A percentile compares a stretch with the other conserved stretches of the same genome.
Evolutionary conservation across 2,888 invertebrate genomes (phyloP).

Genomic region (Drosophila falleni): DNA sequence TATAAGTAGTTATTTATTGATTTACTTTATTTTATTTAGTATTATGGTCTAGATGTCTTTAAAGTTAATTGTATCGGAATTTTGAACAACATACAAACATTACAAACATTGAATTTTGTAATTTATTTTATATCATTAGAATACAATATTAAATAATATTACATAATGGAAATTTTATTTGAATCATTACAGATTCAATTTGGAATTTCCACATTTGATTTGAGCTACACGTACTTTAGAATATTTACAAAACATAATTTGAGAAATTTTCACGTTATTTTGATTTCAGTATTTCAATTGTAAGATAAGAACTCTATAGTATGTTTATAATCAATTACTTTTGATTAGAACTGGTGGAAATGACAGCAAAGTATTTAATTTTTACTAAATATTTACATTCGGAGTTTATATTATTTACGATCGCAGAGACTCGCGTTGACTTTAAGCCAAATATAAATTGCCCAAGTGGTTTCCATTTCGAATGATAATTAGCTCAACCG

Average conservation of each 20-base stretch:
- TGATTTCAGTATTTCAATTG: conserved; percentile 38
- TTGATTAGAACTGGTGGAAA: conserved; percentile 60
- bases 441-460: conserved; percentile 62
- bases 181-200: conserved; percentile 67
- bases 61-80: conserved; percentile 44
- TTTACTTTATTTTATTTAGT: conserved; percentile 60
- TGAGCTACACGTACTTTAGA: conserved; percentile 47
- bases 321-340: conserved; percentile 36
- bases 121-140: conserved; percentile 53
- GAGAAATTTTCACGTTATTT: conserved; percentile 23
- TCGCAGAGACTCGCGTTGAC: conserved; percentile 43
- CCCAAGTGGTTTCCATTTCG: conserved; percentile 20
- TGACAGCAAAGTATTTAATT: conserved; percentile 49
- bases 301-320: conserved; percentile 20
- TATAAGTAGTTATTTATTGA: conserved; percentile 54
- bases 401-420: conserved; percentile 24
- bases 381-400: conserved; percentile 70
- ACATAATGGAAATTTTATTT: conserved; percentile 66
- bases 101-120: conserved; percentile 72
- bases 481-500: conserved; percentile 15
- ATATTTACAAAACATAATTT: conserved; percentile 66
- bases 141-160: conserved; percentile 44
- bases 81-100: conserved; percentile 77
- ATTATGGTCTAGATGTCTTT: conserved; percentile 48
- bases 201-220: conserved; percentile 42